A percentile compares a stretch with the other conserved stretches of the same genome.
Conservation (phyloP, 2,888 invertebrate genomes). For the Lampropteryx suffumata region DNA sequence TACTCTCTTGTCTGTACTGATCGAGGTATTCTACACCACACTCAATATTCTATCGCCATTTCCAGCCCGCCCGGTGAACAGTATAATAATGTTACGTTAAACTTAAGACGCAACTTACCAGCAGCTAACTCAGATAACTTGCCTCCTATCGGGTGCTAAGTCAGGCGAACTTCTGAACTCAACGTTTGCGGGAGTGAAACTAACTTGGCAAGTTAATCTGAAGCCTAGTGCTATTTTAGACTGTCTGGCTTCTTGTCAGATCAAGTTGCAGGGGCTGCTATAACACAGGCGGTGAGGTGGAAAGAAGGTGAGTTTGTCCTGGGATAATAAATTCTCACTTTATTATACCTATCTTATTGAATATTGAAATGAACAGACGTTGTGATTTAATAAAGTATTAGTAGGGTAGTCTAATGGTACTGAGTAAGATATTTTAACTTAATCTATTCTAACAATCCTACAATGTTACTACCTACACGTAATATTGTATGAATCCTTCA, state of each 20-base stretch:
- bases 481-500: too few species aligned
- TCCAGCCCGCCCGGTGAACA: conserved; percentile 36
- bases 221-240: conserved; percentile 31
- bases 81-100: conserved; percentile 68
- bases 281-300: too few species aligned
- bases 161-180: conserved; percentile 66
- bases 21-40: background rate
- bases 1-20: too few species aligned
- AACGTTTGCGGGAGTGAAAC: conserved; percentile 64
- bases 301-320: too few species aligned
- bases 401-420: too few species aligned
- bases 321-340: too few species aligned
- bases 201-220: conserved; percentile 56
- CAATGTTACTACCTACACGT: too few species aligned
- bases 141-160: conserved; percentile 71
- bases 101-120: conserved; percentile 67
- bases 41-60: background rate
- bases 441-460: too few species aligned
- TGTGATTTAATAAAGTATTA: too few species aligned
- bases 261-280: background rate
- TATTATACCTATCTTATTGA: too few species aligned
- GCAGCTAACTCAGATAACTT: conserved; percentile 68
- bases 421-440: too few species aligned
- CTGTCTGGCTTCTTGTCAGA: conserved; percentile 23
- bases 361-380: too few species aligned